phyloP scores from a whole-genome alignment of 2,113 vertebrate species.

The Melozone crissalis region DNA sequence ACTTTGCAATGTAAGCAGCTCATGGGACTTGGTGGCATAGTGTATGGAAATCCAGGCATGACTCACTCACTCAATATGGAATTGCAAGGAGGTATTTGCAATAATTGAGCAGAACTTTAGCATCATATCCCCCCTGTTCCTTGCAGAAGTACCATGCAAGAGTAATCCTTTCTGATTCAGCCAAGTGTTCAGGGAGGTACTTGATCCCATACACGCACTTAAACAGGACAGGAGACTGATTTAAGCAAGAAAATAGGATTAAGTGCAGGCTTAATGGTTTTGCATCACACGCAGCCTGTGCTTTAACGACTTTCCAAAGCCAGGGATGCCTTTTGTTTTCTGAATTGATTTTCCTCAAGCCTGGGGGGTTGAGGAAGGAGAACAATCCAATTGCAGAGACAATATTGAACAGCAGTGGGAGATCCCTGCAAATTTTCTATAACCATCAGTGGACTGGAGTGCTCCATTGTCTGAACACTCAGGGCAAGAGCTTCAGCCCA shows the following conservation, averaged over 20 bases:
- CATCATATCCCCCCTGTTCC: too few relatives aligned
- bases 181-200: not conserved
- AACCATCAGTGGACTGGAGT: not conserved
- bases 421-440: not conserved
- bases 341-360: not conserved
- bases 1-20: not conserved
- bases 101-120: not conserved
- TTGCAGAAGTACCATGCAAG: not conserved
- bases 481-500: not conserved
- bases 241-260: not conserved
- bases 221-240: not conserved
- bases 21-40: not conserved
- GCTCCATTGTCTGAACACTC: fast-evolving
- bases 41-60: not conserved
- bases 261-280: not conserved
- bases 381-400: not conserved
- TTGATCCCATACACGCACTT: not conserved
- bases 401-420: not conserved
- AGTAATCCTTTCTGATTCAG: not conserved
- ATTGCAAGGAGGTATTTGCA: not conserved
- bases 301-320: not conserved
- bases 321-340: not conserved
- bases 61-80: not conserved
- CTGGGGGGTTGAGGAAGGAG: not conserved
- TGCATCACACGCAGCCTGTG: not conserved